Base-by-base conservation (phyloP, 2,797 vertebrate genomes). In the Poeciliopsis presidionis region DNA sequence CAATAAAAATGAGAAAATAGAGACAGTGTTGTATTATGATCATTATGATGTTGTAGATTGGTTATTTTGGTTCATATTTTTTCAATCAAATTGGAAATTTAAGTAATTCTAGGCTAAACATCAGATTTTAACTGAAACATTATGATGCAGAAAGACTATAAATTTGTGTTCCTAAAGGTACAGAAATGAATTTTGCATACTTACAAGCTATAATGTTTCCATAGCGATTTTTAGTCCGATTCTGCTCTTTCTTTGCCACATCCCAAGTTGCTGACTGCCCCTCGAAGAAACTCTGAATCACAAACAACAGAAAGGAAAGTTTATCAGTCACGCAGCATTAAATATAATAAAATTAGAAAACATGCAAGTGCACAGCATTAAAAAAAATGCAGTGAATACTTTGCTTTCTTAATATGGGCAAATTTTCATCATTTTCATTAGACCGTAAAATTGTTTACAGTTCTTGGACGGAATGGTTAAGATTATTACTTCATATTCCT, bases 201-300 rank as follows among this genome's bases (percentile, higher is more conserved):
- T 99, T 96, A 99, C 98, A 99, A 94, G 98, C 98, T 91, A 99
- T 99, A 89, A 99, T 99, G 94, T 99, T 99, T 89, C 98, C 98
- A 77, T 99, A 99, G 94, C 98, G 97, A 92, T 99, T 99, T 96
- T 99, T 99, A 92, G 98, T 98, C 91, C 98, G 97, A 89, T 99
- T 99, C 95, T 99, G 97, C 89, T 99, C 98, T 95, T 99, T 99
- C 94, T 99, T 99, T 91, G 98, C 98, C 88, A 99, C 97, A 86
- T 99, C 98, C 98, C 98, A 99, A 86, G 98, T 98, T 91, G 98
- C 98, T 84, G 98, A 99, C 90, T 99, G 98, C 83, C 98, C 98
- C 95, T 99, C 98, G 90, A 99, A 99, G 95, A 99, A 99, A 94
- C 98, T 99, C 98, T 99, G 95, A 82, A 93, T 93, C 87, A 92